Evolutionary conservation across 2,113 vertebrate genomes (phyloP).

Genomic region (Alligator mississippiensis): DNA sequence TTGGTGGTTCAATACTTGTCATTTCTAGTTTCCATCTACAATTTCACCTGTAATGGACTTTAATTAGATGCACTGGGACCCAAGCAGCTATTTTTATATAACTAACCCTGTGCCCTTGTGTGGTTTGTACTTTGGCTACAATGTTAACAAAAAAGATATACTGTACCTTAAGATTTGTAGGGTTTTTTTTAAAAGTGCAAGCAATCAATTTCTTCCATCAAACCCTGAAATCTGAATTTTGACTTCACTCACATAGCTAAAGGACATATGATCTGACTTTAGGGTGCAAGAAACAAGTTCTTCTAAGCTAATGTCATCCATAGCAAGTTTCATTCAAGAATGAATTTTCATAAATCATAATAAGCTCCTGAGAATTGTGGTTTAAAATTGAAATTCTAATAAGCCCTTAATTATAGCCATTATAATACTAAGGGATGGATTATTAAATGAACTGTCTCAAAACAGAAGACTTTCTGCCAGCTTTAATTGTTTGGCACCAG

Average conservation of each 20-base stretch:
- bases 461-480: not conserved
- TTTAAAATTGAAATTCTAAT: not conserved
- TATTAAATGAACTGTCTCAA: not conserved
- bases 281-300: not conserved
- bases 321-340: not conserved
- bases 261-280: not conserved
- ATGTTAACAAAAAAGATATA: not conserved
- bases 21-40: not conserved
- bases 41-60: slow-evolving; percentile 29
- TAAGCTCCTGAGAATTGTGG: not conserved
- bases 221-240: fast-evolving
- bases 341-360: not conserved
- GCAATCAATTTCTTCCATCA: not conserved
- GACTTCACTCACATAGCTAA: not conserved
- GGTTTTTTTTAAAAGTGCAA: not conserved
- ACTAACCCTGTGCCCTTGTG: fast-evolving
- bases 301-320: not conserved
- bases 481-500: not conserved
- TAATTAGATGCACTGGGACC: not conserved
- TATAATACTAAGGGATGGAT: not conserved
- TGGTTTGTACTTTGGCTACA: not conserved
- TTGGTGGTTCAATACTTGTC: not conserved
- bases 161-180: not conserved
- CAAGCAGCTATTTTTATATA: not conserved
- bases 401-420: not conserved